These are phyloP conservation scores for Pachydiplax longipennis DNA, from an alignment of 2,888 invertebrate species.

Conservation along the genomic window DNA sequence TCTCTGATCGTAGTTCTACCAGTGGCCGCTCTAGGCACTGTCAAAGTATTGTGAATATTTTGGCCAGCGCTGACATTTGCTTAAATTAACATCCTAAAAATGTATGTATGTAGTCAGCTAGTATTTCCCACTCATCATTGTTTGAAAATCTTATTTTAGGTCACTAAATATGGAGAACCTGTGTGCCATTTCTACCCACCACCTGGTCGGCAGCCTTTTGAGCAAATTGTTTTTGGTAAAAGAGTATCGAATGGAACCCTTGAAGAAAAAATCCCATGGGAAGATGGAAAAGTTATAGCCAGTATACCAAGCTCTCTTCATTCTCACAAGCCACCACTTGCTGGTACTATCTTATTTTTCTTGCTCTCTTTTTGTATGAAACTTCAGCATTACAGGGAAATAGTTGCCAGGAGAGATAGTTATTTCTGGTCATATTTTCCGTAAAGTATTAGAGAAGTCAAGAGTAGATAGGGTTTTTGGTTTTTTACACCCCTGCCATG, in stretches of 20 bases:
- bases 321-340: conserved; percentile 92
- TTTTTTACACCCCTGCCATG: too few relatives aligned
- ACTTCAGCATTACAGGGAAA: too few relatives aligned
- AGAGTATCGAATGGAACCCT: conserved; percentile 52
- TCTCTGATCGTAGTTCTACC: too few relatives aligned
- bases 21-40: too few relatives aligned
- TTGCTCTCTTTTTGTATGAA: too few relatives aligned
- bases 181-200: conserved; percentile 72
- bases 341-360: conserved; percentile 60
- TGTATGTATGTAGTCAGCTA: background rate
- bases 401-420: too few relatives aligned
- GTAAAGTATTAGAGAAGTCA: too few relatives aligned
- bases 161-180: conserved; percentile 73
- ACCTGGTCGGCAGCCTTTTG: conserved; percentile 86
- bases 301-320: conserved; percentile 92
- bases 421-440: too few relatives aligned
- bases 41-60: too few relatives aligned
- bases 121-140: background rate
- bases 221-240: conserved; percentile 74
- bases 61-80: too few relatives aligned
- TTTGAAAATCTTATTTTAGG: conserved; percentile 58
- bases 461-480: too few relatives aligned
- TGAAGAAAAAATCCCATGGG: conserved; percentile 57
- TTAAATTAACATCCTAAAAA: background rate
- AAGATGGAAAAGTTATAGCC: conserved; percentile 69